Percentiles rank a stretch among this genome's conserved stretches.
Evolutionary conservation across 2,888 invertebrate species (phyloP).

Genomic region (Cybosia mesomella): DNA sequence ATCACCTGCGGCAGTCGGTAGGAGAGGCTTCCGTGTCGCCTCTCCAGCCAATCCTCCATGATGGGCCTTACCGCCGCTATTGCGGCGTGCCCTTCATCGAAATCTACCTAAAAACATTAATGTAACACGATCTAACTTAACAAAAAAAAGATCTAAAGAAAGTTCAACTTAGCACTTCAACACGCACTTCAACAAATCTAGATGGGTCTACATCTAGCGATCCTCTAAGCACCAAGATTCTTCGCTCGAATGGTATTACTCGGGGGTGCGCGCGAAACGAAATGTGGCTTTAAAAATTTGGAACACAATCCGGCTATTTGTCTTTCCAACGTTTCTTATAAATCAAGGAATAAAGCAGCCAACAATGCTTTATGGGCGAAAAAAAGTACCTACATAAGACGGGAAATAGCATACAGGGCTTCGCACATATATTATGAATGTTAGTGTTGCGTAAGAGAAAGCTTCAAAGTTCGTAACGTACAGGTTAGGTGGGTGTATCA

Average conservation of each 20-base stretch:
- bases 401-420: slow-evolving; percentile 85
- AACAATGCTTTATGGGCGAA: slow-evolving; percentile 88
- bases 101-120: neutral
- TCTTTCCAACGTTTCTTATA: slow-evolving; percentile 91
- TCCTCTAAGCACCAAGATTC: slow-evolving; percentile 68
- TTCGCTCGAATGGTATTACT: slow-evolving; percentile 68
- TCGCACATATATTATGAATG: slow-evolving; percentile 82
- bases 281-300: slow-evolving; percentile 93
- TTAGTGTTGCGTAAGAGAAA: slow-evolving; percentile 79
- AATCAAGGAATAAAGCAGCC: slow-evolving; percentile 90
- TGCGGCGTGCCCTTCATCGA: no score
- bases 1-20: no score
- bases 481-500: slow-evolving; percentile 44
- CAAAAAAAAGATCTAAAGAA: neutral
- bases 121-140: neutral
- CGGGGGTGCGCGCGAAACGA: slow-evolving; percentile 88
- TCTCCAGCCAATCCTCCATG: no score
- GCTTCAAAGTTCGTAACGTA: slow-evolving; percentile 58
- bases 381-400: slow-evolving; percentile 86
- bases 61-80: no score
- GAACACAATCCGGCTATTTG: slow-evolving; percentile 93
- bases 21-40: no score
- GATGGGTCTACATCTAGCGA: slow-evolving; percentile 39
- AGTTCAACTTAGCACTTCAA: slow-evolving; percentile 18
- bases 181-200: slow-evolving; percentile 38